Conservation (phyloP, 2,797 vertebrate species). For the Crocidura indochinensis region DNA sequence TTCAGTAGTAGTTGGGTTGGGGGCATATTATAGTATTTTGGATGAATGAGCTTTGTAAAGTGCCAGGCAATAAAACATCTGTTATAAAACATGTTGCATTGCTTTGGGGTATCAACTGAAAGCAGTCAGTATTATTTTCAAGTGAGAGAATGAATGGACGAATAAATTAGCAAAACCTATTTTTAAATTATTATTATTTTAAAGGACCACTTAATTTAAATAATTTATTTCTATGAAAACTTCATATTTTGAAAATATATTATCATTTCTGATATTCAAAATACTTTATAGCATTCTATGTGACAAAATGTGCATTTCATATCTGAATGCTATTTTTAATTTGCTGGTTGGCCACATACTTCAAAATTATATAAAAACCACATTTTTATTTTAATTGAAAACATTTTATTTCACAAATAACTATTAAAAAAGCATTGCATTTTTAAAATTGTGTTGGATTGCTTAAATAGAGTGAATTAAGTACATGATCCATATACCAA, state of each 20-base stretch:
- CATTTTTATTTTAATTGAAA: background rate
- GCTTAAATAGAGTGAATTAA: background rate
- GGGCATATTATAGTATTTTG: constrained; percentile 85
- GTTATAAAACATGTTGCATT: constrained; percentile 89
- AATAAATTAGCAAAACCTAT: constrained; percentile 82
- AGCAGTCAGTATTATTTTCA: constrained; percentile 85
- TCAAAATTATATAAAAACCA: too few relatives aligned
- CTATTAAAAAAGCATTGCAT: background rate
- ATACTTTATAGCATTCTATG: constrained; percentile 52
- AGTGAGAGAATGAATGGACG: constrained; percentile 86
- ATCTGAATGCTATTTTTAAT: background rate
- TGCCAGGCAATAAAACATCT: constrained; percentile 89
- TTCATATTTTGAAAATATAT: constrained; percentile 68
- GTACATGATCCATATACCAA: background rate
- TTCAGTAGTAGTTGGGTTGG: constrained; percentile 76
- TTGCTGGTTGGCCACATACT: background rate
- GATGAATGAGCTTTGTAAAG: constrained; percentile 87
- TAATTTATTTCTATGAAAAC: constrained; percentile 72
- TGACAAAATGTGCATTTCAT: background rate
- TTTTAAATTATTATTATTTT: constrained; percentile 74
- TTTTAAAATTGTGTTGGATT: background rate
- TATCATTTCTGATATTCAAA: background rate
- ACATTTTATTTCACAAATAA: constrained; percentile 1
- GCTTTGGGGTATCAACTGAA: constrained; percentile 88
- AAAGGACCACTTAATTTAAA: constrained; percentile 76